Evolutionary conservation across 1,140 invertebrate genomes (phyloP).

Genomic region (Ylistrum balloti): DNA sequence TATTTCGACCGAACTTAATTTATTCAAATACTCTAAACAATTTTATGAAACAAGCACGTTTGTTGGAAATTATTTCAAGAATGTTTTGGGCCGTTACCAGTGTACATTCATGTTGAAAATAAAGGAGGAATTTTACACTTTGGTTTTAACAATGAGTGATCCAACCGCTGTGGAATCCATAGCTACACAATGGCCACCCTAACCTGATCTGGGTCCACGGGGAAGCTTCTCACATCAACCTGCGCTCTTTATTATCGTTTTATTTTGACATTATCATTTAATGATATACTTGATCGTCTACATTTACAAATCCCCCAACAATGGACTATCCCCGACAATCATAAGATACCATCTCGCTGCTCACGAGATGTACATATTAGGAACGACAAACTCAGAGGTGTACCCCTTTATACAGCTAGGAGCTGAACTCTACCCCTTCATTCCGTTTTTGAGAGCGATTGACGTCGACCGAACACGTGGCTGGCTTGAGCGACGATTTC

Average conservation of each 20-base stretch:
- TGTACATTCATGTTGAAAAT: conserved; percentile 28
- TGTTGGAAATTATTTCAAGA: conserved; percentile 27
- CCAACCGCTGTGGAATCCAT: background rate
- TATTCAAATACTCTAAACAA: background rate
- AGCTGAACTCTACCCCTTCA: conserved; percentile 21
- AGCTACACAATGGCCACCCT: no score
- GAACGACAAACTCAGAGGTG: conserved; percentile 5
- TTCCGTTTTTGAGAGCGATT: background rate
- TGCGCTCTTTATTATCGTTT: conserved; percentile 1
- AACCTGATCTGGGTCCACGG: conserved; percentile 9
- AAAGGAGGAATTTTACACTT: conserved; percentile 30
- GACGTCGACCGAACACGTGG: background rate
- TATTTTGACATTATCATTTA: conserved; percentile 40
- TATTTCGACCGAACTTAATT: background rate
- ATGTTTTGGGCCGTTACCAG: conserved; percentile 7
- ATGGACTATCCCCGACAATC: background rate
- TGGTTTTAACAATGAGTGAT: background rate
- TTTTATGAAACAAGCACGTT: conserved; percentile 27
- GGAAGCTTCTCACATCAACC: conserved; percentile 10
- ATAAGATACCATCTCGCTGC: conserved; percentile 17
- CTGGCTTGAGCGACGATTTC: background rate
- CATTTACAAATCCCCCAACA: conserved; percentile 23
- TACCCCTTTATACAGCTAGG: conserved; percentile 22
- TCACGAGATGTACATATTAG: conserved; percentile 38
- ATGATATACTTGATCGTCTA: conserved; percentile 33